Percentiles rank a stretch among this genome's conserved stretches.
phyloP scores from a whole-genome alignment of 2,888 invertebrate species.

The Callinectes sapidus region DNA sequence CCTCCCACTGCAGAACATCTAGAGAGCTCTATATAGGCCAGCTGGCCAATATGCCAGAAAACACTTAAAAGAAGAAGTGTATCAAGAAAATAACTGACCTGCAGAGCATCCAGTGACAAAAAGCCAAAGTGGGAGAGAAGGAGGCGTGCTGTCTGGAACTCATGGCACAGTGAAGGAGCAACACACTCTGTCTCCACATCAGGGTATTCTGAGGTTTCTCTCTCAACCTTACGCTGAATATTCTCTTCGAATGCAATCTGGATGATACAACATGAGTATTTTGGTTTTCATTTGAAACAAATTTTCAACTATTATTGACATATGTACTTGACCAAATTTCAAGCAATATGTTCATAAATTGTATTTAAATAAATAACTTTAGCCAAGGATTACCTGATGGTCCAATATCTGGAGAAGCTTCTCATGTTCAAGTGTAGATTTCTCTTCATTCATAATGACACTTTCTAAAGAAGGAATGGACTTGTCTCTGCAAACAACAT shows the following conservation, averaged over 20 bases:
- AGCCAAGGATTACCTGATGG: constrained; percentile 73
- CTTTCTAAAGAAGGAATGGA: constrained; percentile 92
- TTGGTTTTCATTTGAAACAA: neutral
- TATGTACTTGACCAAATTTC: neutral
- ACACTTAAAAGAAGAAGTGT: no score
- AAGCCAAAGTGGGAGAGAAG: constrained; percentile 98
- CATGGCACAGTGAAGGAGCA: constrained; percentile 89
- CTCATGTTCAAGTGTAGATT: constrained; percentile 80
- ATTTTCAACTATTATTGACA: neutral
- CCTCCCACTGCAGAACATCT: no score
- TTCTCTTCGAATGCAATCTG: constrained; percentile 73
- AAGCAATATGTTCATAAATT: neutral
- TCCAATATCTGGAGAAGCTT: constrained; percentile 78
- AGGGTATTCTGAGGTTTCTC: constrained; percentile 59
- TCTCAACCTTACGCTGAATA: constrained; percentile 60
- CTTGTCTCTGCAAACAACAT: constrained; percentile 82
- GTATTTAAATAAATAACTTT: neutral
- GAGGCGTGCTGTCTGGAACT: constrained; percentile 95
- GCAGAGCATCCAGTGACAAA: constrained; percentile 81
- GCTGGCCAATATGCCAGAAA: no score
- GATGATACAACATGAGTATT: neutral
- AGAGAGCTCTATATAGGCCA: no score
- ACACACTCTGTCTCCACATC: constrained; percentile 80
- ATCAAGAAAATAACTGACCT: constrained; percentile 48
- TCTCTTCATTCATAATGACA: constrained; percentile 80